Percentiles rank a stretch among this genome's conserved stretches.
Evolutionary conservation across 2,113 vertebrate genomes (phyloP).

Genomic region (Hystrix cristata): DNA sequence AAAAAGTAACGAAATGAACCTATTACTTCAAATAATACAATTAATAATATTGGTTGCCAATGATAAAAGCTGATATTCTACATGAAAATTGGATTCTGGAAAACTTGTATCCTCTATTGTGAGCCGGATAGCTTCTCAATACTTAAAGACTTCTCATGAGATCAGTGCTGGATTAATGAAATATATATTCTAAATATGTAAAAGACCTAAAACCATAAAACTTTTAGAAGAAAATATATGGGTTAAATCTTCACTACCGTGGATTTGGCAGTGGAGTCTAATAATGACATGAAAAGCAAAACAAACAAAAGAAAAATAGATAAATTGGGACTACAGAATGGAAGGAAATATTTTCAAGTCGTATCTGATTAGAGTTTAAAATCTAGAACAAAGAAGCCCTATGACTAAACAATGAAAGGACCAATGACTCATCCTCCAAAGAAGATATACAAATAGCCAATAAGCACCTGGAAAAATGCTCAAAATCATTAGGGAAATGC

Average conservation of each 20-base stretch:
- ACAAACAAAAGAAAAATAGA: not conserved
- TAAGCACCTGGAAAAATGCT: not conserved
- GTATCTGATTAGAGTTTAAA: not conserved
- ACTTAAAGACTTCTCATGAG: conserved; percentile 16
- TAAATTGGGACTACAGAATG: not conserved
- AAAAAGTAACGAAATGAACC: not conserved
- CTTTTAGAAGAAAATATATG: not conserved
- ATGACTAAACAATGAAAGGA: conserved; percentile 37
- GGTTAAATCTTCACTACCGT: not conserved
- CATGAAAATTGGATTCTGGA: not conserved
- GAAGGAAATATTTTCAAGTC: conserved; percentile 27
- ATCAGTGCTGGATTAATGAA: not conserved
- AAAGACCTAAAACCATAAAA: not conserved
- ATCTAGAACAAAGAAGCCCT: not conserved
- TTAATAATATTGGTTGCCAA: not conserved
- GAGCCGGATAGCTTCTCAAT: not conserved
- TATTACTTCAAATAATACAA: not conserved
- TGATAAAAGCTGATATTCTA: conserved; percentile 30
- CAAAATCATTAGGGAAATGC: conserved; percentile 1
- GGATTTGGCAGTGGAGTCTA: conserved; percentile 26
- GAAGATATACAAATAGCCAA: not conserved
- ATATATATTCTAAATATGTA: not conserved
- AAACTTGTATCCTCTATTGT: not conserved
- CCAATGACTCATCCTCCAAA: not conserved
- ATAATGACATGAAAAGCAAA: not conserved